These are phyloP conservation scores for Zapornia atra DNA, from an alignment of 2,113 vertebrate species.

Conservation along the genomic window DNA sequence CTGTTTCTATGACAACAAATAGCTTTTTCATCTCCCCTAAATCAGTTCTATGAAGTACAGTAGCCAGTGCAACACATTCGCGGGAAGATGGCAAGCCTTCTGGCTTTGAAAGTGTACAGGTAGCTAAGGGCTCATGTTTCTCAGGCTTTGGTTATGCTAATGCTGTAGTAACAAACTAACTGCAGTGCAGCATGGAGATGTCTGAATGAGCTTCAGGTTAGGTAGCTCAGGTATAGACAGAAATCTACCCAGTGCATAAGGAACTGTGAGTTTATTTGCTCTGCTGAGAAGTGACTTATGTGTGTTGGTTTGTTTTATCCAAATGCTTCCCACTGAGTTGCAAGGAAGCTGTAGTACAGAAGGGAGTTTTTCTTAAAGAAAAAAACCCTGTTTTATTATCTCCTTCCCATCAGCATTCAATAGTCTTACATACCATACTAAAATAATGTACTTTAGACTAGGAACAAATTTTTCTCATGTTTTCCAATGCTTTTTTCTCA, in stretches of 20 bases:
- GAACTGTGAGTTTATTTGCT: background rate
- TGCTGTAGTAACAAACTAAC: background rate
- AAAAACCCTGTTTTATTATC: background rate
- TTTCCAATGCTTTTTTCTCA: no score
- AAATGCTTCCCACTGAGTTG: background rate
- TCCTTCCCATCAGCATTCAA: background rate
- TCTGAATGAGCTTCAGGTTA: background rate
- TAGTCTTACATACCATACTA: background rate
- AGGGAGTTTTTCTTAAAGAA: background rate
- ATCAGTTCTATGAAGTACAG: background rate
- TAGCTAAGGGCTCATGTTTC: background rate
- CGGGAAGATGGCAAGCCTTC: background rate
- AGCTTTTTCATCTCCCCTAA: background rate
- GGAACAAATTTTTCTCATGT: background rate
- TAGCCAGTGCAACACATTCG: background rate
- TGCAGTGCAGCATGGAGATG: background rate
- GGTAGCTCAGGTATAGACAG: background rate
- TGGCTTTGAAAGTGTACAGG: background rate
- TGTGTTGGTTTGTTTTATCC: background rate
- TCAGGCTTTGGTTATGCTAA: background rate
- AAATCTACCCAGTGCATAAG: background rate
- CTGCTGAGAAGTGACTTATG: background rate
- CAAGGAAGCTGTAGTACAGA: background rate
- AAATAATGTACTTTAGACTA: background rate
- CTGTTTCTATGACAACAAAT: constrained; percentile 73